Evolutionary conservation across 2,888 invertebrate genomes (phyloP).

Genomic region (Hydrotaea cyrtoneurina): DNA sequence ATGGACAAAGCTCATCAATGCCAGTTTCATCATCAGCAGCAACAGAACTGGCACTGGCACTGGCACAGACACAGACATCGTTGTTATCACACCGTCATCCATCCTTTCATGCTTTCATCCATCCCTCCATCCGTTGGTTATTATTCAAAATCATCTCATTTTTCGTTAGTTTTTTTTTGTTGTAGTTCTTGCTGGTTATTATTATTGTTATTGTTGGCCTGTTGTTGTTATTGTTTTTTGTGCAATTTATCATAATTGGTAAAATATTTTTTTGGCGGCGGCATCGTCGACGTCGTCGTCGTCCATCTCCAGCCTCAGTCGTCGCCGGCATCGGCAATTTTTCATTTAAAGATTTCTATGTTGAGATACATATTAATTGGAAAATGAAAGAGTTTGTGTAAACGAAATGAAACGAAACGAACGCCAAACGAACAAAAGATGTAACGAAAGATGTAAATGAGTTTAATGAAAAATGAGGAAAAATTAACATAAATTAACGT

Average conservation of each 20-base stretch:
- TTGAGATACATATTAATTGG: conserved; percentile 57
- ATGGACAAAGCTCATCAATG: neutral
- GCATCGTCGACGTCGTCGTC: neutral
- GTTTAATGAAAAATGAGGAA: conserved; percentile 50
- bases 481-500: conserved; percentile 57
- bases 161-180: conserved; percentile 28
- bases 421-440: neutral
- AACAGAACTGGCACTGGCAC: neutral
- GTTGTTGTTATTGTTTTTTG: conserved; percentile 25
- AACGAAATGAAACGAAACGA: neutral
- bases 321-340: conserved; percentile 41
- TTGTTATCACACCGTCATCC: neutral
- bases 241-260: conserved; percentile 66
- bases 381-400: conserved; percentile 29
- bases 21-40: conserved; percentile 30
- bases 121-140: conserved; percentile 34
- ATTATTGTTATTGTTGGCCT: neutral
- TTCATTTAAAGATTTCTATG: conserved; percentile 56
- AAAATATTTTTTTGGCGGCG: conserved; percentile 61
- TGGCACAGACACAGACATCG: neutral
- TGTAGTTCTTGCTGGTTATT: neutral
- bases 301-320: neutral
- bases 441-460: conserved; percentile 31
- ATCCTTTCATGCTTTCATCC: too few species aligned
- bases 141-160: conserved; percentile 61